Evolutionary conservation across 2,113 vertebrate genomes (phyloP).

Genomic region (Sylvia atricapilla): DNA sequence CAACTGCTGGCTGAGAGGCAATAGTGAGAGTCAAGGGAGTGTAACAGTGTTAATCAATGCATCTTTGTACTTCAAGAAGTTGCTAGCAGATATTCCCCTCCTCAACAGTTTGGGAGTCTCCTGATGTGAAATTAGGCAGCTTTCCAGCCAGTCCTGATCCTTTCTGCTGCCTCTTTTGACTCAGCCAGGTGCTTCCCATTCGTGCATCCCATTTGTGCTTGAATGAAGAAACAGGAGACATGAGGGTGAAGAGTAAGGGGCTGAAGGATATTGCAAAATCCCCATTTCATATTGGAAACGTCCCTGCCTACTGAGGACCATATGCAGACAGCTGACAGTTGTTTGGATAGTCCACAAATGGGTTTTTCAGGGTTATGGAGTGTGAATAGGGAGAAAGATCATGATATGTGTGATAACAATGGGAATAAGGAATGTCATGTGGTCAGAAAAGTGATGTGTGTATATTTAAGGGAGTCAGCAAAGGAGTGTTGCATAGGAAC

Average conservation of each 20-base stretch:
- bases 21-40: background rate
- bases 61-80: background rate
- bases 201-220: background rate
- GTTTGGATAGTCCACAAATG: background rate
- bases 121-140: background rate
- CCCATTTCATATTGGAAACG: background rate
- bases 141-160: background rate
- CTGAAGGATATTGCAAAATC: background rate
- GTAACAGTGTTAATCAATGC: background rate
- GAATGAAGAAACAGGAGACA: background rate
- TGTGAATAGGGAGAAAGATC: background rate
- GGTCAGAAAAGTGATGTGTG: background rate
- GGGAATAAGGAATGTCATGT: background rate
- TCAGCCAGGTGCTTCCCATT: background rate
- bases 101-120: background rate
- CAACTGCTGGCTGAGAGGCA: background rate
- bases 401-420: background rate
- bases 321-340: background rate
- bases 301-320: background rate
- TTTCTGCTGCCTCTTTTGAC: background rate
- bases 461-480: background rate
- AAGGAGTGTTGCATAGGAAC: background rate
- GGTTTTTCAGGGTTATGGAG: background rate
- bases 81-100: background rate
- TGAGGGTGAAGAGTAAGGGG: background rate